phyloP scores from a whole-genome alignment of 2,888 invertebrate species.

The Pachymerium ferrugineum region DNA sequence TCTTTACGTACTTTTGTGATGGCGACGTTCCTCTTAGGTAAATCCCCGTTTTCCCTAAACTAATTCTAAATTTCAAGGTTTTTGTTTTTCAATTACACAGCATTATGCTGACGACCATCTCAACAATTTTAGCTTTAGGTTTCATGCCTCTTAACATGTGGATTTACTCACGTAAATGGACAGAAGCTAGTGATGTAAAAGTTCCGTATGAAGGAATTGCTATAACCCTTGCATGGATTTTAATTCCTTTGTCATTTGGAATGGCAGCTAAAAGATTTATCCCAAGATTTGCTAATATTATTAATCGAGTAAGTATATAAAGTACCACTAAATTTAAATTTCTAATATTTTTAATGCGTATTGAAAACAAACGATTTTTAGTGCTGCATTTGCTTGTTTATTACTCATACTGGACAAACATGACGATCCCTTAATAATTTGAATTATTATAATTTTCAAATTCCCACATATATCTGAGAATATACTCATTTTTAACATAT shows the following conservation, averaged over 20 bases:
- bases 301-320: background rate
- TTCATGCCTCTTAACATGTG: constrained; percentile 28
- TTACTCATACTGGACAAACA: too few species aligned
- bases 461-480: too few species aligned
- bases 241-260: background rate
- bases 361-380: too few species aligned
- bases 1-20: background rate
- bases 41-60: background rate
- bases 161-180: constrained; percentile 14
- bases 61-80: background rate
- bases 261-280: background rate
- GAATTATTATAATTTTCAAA: too few species aligned
- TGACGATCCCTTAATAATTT: too few species aligned
- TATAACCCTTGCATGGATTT: background rate
- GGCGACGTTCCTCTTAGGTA: constrained; percentile 18
- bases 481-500: background rate
- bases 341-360: too few species aligned
- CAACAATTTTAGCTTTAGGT: background rate
- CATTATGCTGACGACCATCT: background rate
- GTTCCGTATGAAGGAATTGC: constrained; percentile 2
- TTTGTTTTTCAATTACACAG: background rate
- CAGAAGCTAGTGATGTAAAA: background rate
- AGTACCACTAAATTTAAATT: background rate
- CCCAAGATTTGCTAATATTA: background rate
- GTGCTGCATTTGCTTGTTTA: too few species aligned